Evolutionary conservation across 2,797 vertebrate genomes (phyloP).

Genomic region (Loris lydekkerianus): DNA sequence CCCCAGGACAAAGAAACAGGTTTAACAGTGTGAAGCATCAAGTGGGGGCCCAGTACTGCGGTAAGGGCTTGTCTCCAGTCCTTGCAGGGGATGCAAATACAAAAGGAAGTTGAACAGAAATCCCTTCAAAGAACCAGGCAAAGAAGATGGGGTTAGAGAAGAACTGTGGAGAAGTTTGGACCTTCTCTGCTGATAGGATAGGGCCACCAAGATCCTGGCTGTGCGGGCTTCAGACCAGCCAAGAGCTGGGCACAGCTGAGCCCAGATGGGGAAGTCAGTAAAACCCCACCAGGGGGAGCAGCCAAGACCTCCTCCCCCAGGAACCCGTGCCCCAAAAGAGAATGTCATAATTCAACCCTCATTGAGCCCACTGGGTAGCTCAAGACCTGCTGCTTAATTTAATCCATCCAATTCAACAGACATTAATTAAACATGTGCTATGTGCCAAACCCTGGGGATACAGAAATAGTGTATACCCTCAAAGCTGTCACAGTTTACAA

Average conservation of each 20-base stretch:
- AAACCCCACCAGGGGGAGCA: neutral
- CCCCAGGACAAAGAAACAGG: neutral
- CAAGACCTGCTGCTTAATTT: constrained; percentile 34
- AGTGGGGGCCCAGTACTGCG: too few species aligned
- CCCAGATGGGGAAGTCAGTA: neutral
- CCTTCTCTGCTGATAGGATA: neutral
- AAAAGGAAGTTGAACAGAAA: constrained; percentile 3
- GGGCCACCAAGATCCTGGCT: neutral
- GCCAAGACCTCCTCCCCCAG: neutral
- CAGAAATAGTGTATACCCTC: neutral
- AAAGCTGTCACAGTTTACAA: neutral
- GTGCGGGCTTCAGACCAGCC: neutral
- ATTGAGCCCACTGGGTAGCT: neutral
- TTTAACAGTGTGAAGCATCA: neutral
- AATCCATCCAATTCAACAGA: neutral
- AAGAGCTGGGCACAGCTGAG: neutral
- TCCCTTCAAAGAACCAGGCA: neutral
- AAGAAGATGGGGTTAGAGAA: neutral
- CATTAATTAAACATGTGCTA: neutral
- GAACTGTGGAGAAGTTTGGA: neutral
- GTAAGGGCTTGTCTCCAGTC: neutral
- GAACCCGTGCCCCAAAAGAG: neutral
- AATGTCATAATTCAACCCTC: neutral
- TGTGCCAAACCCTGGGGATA: neutral
- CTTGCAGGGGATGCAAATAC: neutral